These are phyloP conservation scores for Pseudomyrmex gracilis DNA, from an alignment of 1,140 invertebrate genomes.

Conservation along the genomic window DNA sequence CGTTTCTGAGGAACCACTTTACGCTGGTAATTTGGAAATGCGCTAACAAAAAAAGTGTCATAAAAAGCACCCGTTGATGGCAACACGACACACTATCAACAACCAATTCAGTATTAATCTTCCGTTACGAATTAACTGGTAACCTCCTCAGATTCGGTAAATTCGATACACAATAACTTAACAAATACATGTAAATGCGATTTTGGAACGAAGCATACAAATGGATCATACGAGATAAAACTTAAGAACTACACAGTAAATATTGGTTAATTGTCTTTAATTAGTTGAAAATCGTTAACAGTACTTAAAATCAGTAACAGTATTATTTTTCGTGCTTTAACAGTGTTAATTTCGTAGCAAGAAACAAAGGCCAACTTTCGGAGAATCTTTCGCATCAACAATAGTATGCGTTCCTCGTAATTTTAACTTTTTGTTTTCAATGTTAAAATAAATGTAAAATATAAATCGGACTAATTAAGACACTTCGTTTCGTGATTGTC, in stretches of 20 bases:
- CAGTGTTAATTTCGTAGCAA: constrained; percentile 34
- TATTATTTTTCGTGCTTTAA: constrained; percentile 47
- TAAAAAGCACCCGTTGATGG: not conserved
- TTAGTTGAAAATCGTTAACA: constrained; percentile 61
- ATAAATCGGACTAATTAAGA: not conserved
- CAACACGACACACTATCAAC: constrained; percentile 1
- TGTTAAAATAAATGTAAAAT: constrained; percentile 12
- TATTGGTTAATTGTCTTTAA: constrained; percentile 75
- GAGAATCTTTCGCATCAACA: constrained; percentile 72
- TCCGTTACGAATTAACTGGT: not conserved
- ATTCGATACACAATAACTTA: constrained; percentile 18
- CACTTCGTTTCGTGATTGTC: not conserved
- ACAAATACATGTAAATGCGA: constrained; percentile 45
- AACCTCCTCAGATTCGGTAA: constrained; percentile 33
- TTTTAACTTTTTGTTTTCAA: constrained; percentile 54
- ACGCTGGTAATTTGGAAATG: constrained; percentile 24
- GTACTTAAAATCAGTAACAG: constrained; percentile 42
- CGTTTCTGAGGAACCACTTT: constrained; percentile 71
- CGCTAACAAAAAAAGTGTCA: not conserved
- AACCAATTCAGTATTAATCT: constrained; percentile 18
- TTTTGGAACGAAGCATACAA: constrained; percentile 49
- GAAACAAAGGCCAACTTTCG: constrained; percentile 71
- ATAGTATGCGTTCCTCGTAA: constrained; percentile 64
- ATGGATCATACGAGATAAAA: constrained; percentile 68
- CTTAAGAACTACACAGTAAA: constrained; percentile 77